Evolutionary conservation across 2,797 vertebrate species (phyloP), one percentile per base, ranked within the genome.

Genomic region (Microctenopoma stevenorrisi): DNA sequence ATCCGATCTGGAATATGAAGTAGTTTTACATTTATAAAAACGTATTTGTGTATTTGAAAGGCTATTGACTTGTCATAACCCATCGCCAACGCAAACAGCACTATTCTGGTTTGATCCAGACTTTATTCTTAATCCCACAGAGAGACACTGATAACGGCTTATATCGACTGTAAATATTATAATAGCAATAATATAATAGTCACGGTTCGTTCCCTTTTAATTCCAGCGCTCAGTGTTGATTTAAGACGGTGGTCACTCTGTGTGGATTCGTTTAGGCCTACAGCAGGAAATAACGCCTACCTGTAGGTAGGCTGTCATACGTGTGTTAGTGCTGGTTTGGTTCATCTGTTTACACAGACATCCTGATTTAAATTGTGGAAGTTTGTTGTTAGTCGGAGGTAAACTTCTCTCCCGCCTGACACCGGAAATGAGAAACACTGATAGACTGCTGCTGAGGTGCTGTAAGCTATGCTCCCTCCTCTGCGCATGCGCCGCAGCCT

Each of bases 51-150:
- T 18, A 18, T 78, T 78, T 73, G 68, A 56, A 52, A 28, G 61
- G 68, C 86, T 73, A 74, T 72, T 48, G 16, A 54, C 52, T 72
- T 51, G 50, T 82, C 68, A 83, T 78, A 73, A 73, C 42, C 51
- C 67, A 50, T 69, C 16, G 74, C 22, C 53, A 73, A 79, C n/a
- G 57, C 77, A 79, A 84, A 85, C 73, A 85, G 7, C 44, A 4
- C 61, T 56, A 6, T 68, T 68, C 40, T 71, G 37, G 4, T 49
- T 14, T 58, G 35, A 62, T 67, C 57, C 28, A 46, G 58, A 16
- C 37, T 64, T 46, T 38, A 52, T 62, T 54, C 51, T 1, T 40
- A 46, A 28, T 18, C 50, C 50, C 59, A 66, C 61, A 60, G 47
- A 72, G 65, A 35, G 30, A 37, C 44, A 1, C 48, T 33, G 44